These are phyloP conservation scores for Pantelozetes paolii DNA, from an alignment of 2,888 invertebrate genomes.

Conservation along the genomic window DNA sequence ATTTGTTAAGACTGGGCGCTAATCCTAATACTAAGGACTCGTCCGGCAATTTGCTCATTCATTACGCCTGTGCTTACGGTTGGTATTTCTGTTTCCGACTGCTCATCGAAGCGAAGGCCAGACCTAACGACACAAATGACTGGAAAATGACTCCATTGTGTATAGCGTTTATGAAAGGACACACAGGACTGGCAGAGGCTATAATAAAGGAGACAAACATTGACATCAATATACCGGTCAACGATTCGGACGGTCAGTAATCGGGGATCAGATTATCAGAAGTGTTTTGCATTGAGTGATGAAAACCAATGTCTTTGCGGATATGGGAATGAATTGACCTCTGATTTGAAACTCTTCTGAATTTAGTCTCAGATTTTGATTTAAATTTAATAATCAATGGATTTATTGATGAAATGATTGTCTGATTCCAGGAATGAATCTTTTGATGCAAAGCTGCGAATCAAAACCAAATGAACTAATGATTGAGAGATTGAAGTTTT, in stretches of 20 bases:
- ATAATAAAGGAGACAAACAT: slow-evolving; percentile 54
- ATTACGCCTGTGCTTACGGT: slow-evolving; percentile 59
- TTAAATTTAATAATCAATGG: not conserved
- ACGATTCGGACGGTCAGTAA: slow-evolving; percentile 53
- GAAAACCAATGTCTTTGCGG: not conserved
- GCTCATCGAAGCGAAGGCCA: slow-evolving; percentile 54
- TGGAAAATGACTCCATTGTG: slow-evolving; percentile 58
- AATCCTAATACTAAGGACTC: slow-evolving; percentile 55
- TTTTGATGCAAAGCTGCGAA: slow-evolving; percentile 52
- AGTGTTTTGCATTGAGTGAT: not conserved
- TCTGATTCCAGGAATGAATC: slow-evolving; percentile 51
- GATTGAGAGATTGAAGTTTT: slow-evolving; percentile 52
- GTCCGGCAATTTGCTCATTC: slow-evolving; percentile 57
- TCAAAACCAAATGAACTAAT: slow-evolving; percentile 51
- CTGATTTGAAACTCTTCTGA: not conserved
- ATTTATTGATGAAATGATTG: not conserved
- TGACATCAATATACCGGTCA: slow-evolving; percentile 53
- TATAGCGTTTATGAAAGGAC: slow-evolving; percentile 56
- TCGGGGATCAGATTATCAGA: not conserved
- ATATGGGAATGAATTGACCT: not conserved
- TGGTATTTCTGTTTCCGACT: slow-evolving; percentile 57
- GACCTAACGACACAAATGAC: slow-evolving; percentile 52
- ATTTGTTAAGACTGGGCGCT: slow-evolving; percentile 55
- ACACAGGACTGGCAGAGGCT: slow-evolving; percentile 55
- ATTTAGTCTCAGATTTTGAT: not conserved